Conservation (phyloP, 2,888 invertebrate genomes). For the Plebejus argus region DNA sequence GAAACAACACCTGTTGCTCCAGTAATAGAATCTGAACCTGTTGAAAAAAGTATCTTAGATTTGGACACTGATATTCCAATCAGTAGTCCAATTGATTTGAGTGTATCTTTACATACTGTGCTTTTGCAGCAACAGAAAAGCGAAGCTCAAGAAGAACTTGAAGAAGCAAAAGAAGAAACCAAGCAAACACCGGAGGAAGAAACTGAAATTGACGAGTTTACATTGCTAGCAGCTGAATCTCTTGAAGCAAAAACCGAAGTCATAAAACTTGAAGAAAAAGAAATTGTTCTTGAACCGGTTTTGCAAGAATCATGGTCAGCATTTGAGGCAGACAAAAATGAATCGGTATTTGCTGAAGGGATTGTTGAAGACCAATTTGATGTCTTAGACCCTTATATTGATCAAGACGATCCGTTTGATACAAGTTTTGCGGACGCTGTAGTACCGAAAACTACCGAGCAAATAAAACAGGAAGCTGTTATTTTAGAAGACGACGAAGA, state of each 20-base stretch:
- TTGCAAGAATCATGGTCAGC: constrained; percentile 83
- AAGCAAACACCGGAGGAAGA: constrained; percentile 60
- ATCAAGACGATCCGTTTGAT: constrained; percentile 90
- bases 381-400: constrained; percentile 71
- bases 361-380: constrained; percentile 74
- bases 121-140: constrained; percentile 71
- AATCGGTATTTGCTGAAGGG: constrained; percentile 69
- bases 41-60: constrained; percentile 85
- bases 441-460: constrained; percentile 75
- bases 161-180: constrained; percentile 41
- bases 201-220: constrained; percentile 89
- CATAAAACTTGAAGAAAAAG: constrained; percentile 65
- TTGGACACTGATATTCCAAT: constrained; percentile 85
- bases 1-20: constrained; percentile 49
- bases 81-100: constrained; percentile 87
- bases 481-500: constrained; percentile 77
- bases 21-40: constrained; percentile 82
- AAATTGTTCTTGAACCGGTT: constrained; percentile 68
- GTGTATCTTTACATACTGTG: constrained; percentile 82
- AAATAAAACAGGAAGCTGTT: constrained; percentile 66
- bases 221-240: constrained; percentile 88
- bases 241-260: constrained; percentile 80
- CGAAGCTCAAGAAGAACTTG: constrained; percentile 46
- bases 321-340: constrained; percentile 80
- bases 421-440: constrained; percentile 91